These are phyloP conservation scores for Meleagris gallopavo DNA, from an alignment of 2,113 vertebrate genomes.

Conservation along the genomic window DNA sequence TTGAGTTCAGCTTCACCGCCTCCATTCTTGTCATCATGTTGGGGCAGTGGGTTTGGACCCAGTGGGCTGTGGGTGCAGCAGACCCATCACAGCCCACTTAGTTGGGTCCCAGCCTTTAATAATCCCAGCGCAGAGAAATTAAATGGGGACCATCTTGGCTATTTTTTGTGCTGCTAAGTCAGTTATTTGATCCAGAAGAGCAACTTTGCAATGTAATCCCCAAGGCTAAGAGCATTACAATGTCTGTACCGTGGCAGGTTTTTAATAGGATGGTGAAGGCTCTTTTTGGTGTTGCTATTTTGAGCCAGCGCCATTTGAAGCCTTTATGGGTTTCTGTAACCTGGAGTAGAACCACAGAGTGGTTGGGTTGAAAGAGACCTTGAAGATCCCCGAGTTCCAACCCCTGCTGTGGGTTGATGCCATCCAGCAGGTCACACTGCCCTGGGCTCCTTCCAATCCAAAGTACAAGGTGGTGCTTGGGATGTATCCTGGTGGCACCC, in stretches of 20 bases:
- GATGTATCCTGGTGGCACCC: accelerated
- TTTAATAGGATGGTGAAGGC: neutral
- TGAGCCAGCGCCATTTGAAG: neutral
- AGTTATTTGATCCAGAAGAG: neutral
- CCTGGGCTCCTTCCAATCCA: too few relatives aligned
- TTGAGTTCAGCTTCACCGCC: neutral
- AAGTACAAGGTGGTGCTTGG: neutral
- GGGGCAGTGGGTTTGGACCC: neutral
- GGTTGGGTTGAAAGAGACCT: too few relatives aligned
- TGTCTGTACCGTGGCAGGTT: neutral
- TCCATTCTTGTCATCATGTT: neutral
- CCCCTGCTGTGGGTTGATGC: too few relatives aligned
- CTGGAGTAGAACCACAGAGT: too few relatives aligned
- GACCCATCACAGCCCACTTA: neutral
- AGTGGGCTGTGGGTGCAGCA: neutral
- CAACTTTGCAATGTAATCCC: neutral
- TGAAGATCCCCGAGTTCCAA: too few relatives aligned
- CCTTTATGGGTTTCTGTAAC: neutral
- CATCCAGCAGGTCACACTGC: too few relatives aligned
- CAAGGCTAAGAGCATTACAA: accelerated
- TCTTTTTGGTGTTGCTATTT: neutral
- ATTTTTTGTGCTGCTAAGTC: neutral
- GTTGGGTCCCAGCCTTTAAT: neutral
- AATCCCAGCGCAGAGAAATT: neutral
- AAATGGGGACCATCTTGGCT: neutral